phyloP scores from a whole-genome alignment of 2,113 vertebrate genomes.

The Euleptes europaea region DNA sequence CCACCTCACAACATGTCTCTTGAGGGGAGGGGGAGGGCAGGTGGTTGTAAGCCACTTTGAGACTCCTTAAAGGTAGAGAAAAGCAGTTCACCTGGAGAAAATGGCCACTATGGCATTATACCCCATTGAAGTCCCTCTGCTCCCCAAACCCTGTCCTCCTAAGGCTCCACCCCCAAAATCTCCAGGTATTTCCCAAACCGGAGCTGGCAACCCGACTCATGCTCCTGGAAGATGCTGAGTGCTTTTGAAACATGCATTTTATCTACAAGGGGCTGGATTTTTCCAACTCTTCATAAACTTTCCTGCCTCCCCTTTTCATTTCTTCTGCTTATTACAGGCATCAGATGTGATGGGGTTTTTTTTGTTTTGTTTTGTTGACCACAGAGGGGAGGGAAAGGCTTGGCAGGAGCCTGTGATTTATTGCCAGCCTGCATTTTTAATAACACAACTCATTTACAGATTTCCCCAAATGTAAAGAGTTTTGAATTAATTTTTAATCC shows the following conservation, averaged over 20 bases:
- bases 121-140: no score
- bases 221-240: neutral
- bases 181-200: no score
- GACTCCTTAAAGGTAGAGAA: no score
- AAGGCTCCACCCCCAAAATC: no score
- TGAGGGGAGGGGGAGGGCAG: no score
- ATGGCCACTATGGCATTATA: no score
- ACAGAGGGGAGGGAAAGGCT: slow-evolving; percentile 19
- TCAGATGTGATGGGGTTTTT: neutral
- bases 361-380: slow-evolving; percentile 1
- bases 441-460: slow-evolving; percentile 71
- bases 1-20: no score
- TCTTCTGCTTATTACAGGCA: slow-evolving; percentile 36
- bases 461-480: slow-evolving; percentile 69
- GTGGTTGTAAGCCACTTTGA: no score
- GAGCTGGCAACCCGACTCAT: no score
- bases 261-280: neutral
- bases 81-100: no score
- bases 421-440: slow-evolving; percentile 62
- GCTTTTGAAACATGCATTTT: neutral
- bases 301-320: slow-evolving; percentile 22
- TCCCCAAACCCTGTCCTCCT: no score
- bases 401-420: slow-evolving; percentile 48
- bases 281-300: neutral
- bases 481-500: slow-evolving; percentile 74